These are phyloP conservation scores for Premnoplex brunnescens DNA, from an alignment of 2,797 vertebrate species.

Conservation along the genomic window DNA sequence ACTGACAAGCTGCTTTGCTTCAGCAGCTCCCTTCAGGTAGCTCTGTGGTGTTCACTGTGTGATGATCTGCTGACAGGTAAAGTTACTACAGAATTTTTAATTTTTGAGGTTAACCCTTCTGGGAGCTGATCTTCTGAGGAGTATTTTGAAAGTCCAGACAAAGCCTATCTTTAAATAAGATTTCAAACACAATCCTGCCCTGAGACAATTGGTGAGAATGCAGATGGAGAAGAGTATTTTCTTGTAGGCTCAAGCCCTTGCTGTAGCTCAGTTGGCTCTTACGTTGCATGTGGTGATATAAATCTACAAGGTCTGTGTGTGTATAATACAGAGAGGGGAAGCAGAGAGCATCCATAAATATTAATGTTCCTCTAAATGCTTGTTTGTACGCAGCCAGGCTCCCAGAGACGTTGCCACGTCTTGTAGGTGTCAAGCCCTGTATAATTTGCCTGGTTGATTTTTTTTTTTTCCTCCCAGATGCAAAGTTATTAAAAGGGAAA, in stretches of 20 bases:
- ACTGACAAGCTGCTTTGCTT: neutral
- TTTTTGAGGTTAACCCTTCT: neutral
- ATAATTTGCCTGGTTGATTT: neutral
- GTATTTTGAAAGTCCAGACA: neutral
- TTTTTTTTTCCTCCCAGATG: neutral
- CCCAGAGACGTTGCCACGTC: neutral
- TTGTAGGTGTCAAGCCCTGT: slow-evolving; percentile 2
- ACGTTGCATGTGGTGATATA: neutral
- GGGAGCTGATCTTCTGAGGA: neutral
- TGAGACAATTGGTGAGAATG: neutral
- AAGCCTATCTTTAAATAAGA: neutral
- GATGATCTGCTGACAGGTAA: neutral
- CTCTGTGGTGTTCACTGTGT: neutral
- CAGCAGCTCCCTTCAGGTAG: neutral
- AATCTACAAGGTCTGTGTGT: neutral
- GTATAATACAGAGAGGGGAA: neutral
- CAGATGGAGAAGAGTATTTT: neutral
- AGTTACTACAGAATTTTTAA: neutral
- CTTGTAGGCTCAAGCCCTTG: neutral
- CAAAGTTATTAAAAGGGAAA: slow-evolving; percentile 9
- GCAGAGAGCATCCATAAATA: neutral
- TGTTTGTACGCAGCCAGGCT: neutral
- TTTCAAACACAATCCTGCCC: neutral
- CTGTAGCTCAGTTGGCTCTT: neutral
- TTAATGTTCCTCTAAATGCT: neutral